Evolutionary conservation across 2,888 invertebrate genomes (phyloP), one percentile per base, ranked within the genome.

Genomic region (Polydrusus cervinus): DNA sequence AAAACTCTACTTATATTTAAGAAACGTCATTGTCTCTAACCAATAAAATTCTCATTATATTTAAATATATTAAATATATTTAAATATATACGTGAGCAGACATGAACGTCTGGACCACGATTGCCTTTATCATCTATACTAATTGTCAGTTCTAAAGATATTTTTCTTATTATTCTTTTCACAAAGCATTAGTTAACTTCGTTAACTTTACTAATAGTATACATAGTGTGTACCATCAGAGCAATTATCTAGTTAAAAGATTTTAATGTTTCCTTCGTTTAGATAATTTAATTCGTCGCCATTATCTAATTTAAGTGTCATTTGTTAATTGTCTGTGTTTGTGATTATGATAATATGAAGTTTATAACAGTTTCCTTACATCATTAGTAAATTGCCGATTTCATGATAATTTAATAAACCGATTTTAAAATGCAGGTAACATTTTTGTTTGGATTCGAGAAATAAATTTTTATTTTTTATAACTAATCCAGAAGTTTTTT

Each of bases 171-270:
- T 34, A 34, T 34, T 6, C 34, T 34, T 34, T 8, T 10, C 7
- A 34, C 34, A 34, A 34, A 34, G 34, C 34, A 34, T 6, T 34
- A 34, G 34, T 34, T 8, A 34, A 34, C 5, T 34, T 3, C 3
- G 10, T 34, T 34, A 34, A 34, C 34, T 34, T 34, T 34, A 34
- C 34, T 34, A 34, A 34, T 34, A 34, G 34, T 34, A n/a, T 8
- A 34, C 8, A 34, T 34, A 25, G 5, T 25, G 7, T 34, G 34
- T 34, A 34, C 34, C 34, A 34, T 13, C 30, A 25, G 11, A 53
- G 53, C 30, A 53, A 53, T 53, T 53, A 53, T 53, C 20, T 30
- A 30, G n/a, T 53, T 53, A 53, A 53, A 13, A 53, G 30, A 16
- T 25, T 53, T 25, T 30, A 53, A 53, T 53, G 53, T 30, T n/a